Evolutionary conservation across 2,113 vertebrate species (phyloP).

Genomic region (Galemys pyrenaicus): DNA sequence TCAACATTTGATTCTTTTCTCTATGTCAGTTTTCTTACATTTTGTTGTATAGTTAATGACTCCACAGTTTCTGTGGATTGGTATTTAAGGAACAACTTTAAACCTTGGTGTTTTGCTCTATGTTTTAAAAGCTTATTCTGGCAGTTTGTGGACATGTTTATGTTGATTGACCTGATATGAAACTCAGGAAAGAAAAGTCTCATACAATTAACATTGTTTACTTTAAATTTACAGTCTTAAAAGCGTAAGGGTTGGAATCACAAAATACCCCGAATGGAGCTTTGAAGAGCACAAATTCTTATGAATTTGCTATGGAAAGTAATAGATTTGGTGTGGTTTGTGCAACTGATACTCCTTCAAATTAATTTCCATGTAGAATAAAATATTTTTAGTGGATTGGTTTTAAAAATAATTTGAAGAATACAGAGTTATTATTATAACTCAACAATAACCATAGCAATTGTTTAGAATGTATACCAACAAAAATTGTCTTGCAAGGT

Average conservation of each 20-base stretch:
- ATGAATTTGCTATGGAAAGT: background rate
- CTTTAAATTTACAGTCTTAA: background rate
- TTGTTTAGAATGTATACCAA: conserved; percentile 19
- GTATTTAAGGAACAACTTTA: background rate
- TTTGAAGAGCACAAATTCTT: background rate
- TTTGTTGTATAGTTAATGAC: background rate
- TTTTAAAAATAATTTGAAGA: conserved; percentile 26
- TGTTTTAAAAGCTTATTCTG: conserved; percentile 9
- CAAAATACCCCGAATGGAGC: background rate
- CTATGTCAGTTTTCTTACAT: background rate
- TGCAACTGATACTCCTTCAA: conserved; percentile 1
- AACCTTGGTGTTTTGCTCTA: background rate
- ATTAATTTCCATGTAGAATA: background rate
- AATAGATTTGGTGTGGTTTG: background rate
- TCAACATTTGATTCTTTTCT: conserved; percentile 7
- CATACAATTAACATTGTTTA: background rate
- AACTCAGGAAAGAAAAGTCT: background rate
- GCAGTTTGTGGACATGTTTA: background rate
- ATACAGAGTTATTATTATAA: background rate
- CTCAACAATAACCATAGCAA: background rate
- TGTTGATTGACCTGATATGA: background rate
- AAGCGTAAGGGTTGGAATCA: background rate
- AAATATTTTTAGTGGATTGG: background rate
- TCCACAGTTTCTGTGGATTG: background rate
- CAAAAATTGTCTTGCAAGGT: background rate